Evolutionary conservation across 2,888 invertebrate genomes (phyloP).

Genomic region (Eumerus sabulonum): DNA sequence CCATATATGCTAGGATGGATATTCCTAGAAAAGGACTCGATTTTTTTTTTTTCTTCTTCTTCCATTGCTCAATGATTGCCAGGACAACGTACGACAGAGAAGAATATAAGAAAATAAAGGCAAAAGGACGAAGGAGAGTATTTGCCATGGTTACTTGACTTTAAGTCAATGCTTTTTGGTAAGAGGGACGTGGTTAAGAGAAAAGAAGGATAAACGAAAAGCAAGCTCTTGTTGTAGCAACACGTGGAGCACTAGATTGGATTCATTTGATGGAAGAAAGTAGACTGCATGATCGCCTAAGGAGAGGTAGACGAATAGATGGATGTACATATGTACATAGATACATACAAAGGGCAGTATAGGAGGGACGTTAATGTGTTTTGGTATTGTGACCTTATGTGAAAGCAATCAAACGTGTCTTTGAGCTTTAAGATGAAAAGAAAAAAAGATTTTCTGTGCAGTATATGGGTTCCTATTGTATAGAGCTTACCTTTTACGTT

Average conservation of each 20-base stretch:
- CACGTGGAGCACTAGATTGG: slow-evolving; percentile 32
- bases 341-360: too few species aligned
- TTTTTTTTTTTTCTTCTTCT: slow-evolving; percentile 4
- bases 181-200: slow-evolving; percentile 10
- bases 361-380: slow-evolving; percentile 16
- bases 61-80: slow-evolving; percentile 16
- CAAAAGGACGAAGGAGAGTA: too few species aligned
- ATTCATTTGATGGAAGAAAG: slow-evolving; percentile 7
- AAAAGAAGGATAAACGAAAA: background rate
- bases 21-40: slow-evolving; percentile 17
- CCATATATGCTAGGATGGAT: slow-evolving; percentile 1
- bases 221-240: slow-evolving; percentile 29
- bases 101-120: background rate
- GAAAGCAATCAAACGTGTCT: background rate
- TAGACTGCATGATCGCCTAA: slow-evolving; percentile 20
- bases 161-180: slow-evolving; percentile 34
- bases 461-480: too few species aligned
- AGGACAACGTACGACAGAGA: slow-evolving; percentile 10
- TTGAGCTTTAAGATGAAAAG: too few species aligned
- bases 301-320: slow-evolving; percentile 10
- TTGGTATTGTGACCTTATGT: slow-evolving; percentile 9
- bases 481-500: too few species aligned
- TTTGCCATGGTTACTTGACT: slow-evolving; percentile 33
- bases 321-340: too few species aligned
- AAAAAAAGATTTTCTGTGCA: too few species aligned